Evolutionary conservation across 1,140 invertebrate genomes (phyloP).

Genomic region (Drosophila asahinai): DNA sequence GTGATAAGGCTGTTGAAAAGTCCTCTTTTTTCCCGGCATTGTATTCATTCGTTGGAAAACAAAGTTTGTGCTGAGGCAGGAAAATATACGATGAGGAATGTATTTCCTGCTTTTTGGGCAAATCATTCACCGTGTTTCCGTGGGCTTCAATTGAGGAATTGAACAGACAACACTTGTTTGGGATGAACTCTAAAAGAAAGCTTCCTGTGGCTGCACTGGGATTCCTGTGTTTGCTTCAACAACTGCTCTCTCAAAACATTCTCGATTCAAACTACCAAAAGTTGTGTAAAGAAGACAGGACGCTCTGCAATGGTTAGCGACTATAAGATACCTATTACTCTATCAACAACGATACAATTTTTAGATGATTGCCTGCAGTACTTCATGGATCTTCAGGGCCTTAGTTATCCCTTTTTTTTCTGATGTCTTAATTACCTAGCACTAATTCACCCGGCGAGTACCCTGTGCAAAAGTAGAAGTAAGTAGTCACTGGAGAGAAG

Average conservation of each 20-base stretch:
- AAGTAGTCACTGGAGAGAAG: slow-evolving; percentile 58
- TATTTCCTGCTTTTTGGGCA: not conserved
- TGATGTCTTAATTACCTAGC: not conserved
- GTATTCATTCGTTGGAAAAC: slow-evolving; percentile 2
- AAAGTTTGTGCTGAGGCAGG: not conserved
- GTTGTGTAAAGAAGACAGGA: not conserved
- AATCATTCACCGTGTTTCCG: not conserved
- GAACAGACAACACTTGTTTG: not conserved
- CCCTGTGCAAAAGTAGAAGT: not conserved
- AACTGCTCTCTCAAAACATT: not conserved
- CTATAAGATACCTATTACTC: not conserved
- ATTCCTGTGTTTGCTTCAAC: not conserved
- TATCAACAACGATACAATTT: too few species aligned
- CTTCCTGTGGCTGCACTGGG: too few species aligned
- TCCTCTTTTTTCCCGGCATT: not conserved
- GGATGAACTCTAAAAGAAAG: not conserved
- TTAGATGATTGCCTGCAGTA: too few species aligned
- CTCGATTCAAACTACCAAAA: not conserved
- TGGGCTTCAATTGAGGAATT: not conserved
- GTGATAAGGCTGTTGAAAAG: slow-evolving; percentile 9
- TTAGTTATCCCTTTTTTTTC: not conserved
- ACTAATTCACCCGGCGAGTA: not conserved
- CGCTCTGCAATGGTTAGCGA: not conserved
- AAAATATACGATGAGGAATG: not conserved
- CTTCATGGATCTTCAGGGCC: too few species aligned